Percentiles rank a stretch among this genome's conserved stretches.
Evolutionary conservation across 2,888 invertebrate species (phyloP).

Genomic region (Hoplodrina ambigua): DNA sequence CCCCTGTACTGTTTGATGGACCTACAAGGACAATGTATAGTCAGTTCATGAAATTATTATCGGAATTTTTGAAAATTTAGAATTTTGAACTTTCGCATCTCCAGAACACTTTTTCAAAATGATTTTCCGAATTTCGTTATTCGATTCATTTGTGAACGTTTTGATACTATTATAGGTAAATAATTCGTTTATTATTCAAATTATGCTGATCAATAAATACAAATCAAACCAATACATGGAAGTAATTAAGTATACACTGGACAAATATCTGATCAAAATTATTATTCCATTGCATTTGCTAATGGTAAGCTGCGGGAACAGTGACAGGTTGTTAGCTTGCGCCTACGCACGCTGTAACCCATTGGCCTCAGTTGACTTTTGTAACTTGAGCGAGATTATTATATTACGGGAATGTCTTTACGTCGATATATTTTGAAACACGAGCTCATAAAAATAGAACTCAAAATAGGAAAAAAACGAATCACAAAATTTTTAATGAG

Average conservation of each 20-base stretch:
- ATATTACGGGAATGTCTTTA: slow-evolving; percentile 41
- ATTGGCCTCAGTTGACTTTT: slow-evolving; percentile 48
- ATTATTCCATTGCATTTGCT: slow-evolving; percentile 55
- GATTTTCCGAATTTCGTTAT: no score
- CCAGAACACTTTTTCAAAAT: no score
- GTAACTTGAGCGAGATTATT: slow-evolving; percentile 47
- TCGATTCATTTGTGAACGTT: no score
- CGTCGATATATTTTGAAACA: no score
- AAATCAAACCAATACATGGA: slow-evolving; percentile 34
- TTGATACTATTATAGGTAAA: background rate
- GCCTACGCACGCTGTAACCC: slow-evolving; percentile 53
- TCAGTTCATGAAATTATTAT: no score
- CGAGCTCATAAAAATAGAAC: no score
- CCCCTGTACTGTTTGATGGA: no score
- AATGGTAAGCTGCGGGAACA: slow-evolving; percentile 50
- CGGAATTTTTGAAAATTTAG: no score
- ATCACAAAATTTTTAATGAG: no score
- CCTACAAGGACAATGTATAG: no score
- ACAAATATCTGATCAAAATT: slow-evolving; percentile 53
- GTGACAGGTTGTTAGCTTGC: slow-evolving; percentile 58
- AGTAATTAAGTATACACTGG: slow-evolving; percentile 37
- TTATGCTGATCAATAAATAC: slow-evolving; percentile 5
- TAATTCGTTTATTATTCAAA: background rate
- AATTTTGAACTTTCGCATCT: no score
- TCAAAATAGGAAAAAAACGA: no score